Base-by-base conservation (phyloP, 1,140 invertebrate species). In the Drosophila littoralis region DNA sequence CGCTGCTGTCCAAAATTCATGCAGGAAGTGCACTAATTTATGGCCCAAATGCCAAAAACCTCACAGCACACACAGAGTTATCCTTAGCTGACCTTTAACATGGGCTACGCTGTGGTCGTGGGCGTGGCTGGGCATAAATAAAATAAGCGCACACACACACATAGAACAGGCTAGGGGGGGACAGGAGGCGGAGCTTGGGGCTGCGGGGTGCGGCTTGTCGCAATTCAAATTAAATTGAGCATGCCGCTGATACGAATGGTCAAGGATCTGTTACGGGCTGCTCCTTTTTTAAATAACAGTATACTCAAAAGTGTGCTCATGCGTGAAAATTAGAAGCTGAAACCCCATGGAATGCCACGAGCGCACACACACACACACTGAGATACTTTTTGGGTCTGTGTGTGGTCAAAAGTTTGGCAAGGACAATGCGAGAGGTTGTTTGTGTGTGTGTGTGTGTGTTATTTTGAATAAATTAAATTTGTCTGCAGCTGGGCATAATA, bases 171-270 rank as follows among this genome's bases (percentile, higher is more conserved):
- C 12, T 22, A 28, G 9, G 5, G 7, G 50, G 9, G 6, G 32
- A 6, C 8, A n/a, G n/a, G n/a, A n/a, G n/a, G 1, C 17, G 17
- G 1, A 2, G 17, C 17, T 17, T 15, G 7, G 9, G 4, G 1
- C 9, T 8, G 12, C 2, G 43, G 35, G 42, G 8, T 36, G 40
- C 46, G 38, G 63, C 32, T 54, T 54, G 51, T 54, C 61, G 63
- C 83, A 89, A 89, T 88, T 89, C 83, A 88, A 88, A 88, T 88
- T 72, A 88, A 88, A 88, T 88, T 88, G 84, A 75, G 80, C 79
- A 64, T 78, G 75, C 66, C 46, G n/a, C 48, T 67, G 63, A 54
- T 52, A 42, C 46, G 64, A 65, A 65, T 74, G 83, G 83, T 83
- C 79, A 83, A 79, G 76, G 59, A 74, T 78, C 54, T 67, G 58